Evolutionary conservation across 1,140 invertebrate species (phyloP).

Genomic region (Cydia amplana): DNA sequence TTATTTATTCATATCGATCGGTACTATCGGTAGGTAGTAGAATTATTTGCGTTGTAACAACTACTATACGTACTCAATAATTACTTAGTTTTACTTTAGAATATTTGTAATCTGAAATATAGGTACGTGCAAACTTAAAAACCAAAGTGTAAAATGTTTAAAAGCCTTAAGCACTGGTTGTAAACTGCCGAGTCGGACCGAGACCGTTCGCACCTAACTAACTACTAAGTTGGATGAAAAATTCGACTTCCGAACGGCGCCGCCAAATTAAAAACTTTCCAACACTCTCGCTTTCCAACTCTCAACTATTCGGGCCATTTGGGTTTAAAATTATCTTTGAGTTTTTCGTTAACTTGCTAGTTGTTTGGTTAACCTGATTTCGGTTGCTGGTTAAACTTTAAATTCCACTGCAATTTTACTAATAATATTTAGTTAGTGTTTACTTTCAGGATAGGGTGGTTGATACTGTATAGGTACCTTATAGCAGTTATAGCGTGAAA

Average conservation of each 20-base stretch:
- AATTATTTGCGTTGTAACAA: not conserved
- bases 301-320: constrained; percentile 71
- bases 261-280: constrained; percentile 72
- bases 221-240: constrained; percentile 58
- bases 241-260: constrained; percentile 59
- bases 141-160: constrained; percentile 17
- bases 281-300: constrained; percentile 70
- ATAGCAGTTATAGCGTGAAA: no score
- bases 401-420: not conserved
- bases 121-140: not conserved
- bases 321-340: constrained; percentile 50
- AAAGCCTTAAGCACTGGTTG: constrained; percentile 35
- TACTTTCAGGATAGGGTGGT: no score
- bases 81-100: not conserved
- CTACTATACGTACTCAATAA: not conserved
- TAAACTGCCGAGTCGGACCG: constrained; percentile 49
- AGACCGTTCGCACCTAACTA: constrained; percentile 46
- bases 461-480: no score
- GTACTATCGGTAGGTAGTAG: not conserved
- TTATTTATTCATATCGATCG: not conserved
- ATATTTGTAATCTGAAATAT: not conserved
- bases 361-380: constrained; percentile 10
- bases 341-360: constrained; percentile 24
- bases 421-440: no score
- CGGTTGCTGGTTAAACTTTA: not conserved